Evolutionary conservation across 2,797 vertebrate genomes (phyloP), one percentile per base, ranked within the genome.

Genomic region (Coregonus sp.): DNA sequence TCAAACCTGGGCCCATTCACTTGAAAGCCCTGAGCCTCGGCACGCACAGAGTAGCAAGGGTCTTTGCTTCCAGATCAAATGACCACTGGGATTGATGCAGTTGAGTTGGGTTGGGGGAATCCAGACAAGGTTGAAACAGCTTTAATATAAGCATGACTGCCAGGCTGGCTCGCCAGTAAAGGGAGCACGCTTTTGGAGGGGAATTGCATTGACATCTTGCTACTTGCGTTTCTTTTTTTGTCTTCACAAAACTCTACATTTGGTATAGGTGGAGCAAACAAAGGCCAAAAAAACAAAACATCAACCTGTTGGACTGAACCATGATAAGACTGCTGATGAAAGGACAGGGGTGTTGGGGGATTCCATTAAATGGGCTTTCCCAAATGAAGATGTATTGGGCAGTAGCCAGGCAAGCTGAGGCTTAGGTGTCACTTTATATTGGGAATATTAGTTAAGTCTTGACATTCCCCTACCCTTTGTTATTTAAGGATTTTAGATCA

Each of bases 201-300:
- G 86, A 82, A 88, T 92, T 95, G 94, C 94, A 95, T 94, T 94
- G 93, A 93, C 92, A 85, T 90, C 90, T 89, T 91, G 90, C 89
- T 92, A 93, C 90, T 92, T 86, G 15, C 50, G 72, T 75, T 69
- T 80, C 73, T 71, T 76, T 51, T 69, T 50, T 87, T 86, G 84
- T 89, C 87, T 89, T 89, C 73, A 90, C 82, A 90, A 91, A 25
- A 90, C 87, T 90, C 82, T 88, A 92, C 88, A 92, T 94, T 94
- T 94, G 92, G 91, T 92, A 91, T 91, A 66, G 80, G 80, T 69
- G 76, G 77, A 75, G 80, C 71, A 75, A 80, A 0, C 61, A 87
- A 91, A 90, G 89, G 78, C 90, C 81, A 87, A 85, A 84, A 76
- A 84, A 82, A 86, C 66, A 82, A 86, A 83, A 78, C 86, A 86